Conservation (phyloP, 2,888 invertebrate genomes). For the Gymnocheta viridis region DNA sequence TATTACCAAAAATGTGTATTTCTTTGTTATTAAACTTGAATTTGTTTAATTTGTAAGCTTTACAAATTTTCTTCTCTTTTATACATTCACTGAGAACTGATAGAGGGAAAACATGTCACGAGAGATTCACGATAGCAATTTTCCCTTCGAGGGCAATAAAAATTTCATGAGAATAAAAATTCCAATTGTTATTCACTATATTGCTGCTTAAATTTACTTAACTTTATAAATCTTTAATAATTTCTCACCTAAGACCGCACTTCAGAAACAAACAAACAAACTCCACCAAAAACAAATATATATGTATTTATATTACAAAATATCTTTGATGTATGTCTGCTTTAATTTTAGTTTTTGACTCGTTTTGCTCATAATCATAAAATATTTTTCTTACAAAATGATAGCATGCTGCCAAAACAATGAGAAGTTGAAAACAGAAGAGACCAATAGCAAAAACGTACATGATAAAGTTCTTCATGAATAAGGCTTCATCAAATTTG, state of each 20-base stretch:
- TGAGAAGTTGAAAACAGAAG: background rate
- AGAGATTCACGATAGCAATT: too few species aligned
- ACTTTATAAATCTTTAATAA: too few species aligned
- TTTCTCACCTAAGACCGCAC: background rate
- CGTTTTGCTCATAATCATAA: conserved; percentile 20
- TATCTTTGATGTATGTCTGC: background rate
- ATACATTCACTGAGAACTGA: too few species aligned
- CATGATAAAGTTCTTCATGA: background rate
- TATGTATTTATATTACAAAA: background rate
- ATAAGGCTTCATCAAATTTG: conserved; percentile 22
- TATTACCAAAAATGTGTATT: too few species aligned
- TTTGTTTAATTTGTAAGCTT: too few species aligned
- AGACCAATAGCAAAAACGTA: background rate
- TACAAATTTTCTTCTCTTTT: too few species aligned
- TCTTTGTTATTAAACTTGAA: too few species aligned
- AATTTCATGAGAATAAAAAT: too few species aligned
- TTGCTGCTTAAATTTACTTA: too few species aligned
- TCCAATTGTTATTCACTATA: too few species aligned
- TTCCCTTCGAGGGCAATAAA: too few species aligned
- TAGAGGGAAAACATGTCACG: too few species aligned
- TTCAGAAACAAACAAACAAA: background rate
- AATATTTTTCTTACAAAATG: conserved; percentile 6
- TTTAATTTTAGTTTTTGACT: background rate
- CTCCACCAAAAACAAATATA: background rate
- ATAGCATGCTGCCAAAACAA: conserved; percentile 18